Conservation (phyloP, 2,888 invertebrate genomes). For the Steromphala cineraria region DNA sequence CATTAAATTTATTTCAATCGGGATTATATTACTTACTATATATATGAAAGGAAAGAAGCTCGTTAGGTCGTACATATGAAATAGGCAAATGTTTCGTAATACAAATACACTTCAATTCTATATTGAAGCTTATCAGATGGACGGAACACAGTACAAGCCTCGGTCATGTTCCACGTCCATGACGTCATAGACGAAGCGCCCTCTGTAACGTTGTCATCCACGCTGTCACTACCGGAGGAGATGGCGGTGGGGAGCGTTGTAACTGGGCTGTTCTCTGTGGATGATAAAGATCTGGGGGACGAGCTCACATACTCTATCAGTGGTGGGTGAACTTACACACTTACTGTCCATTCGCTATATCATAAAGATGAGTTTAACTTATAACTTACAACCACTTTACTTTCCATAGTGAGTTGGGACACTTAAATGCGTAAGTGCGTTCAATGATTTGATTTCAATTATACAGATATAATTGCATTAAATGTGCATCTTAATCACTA, state of each 20-base stretch:
- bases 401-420: too few relatives aligned
- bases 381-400: too few relatives aligned
- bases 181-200: conserved; percentile 4
- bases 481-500: too few relatives aligned
- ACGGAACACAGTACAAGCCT: background rate
- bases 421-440: too few relatives aligned
- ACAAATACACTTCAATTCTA: background rate
- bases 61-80: too few relatives aligned
- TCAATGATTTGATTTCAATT: too few relatives aligned
- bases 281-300: background rate
- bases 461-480: too few relatives aligned
- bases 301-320: background rate
- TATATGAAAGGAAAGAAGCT: too few relatives aligned
- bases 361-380: too few relatives aligned
- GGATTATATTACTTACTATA: too few relatives aligned
- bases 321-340: background rate
- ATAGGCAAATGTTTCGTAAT: background rate
- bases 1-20: too few relatives aligned
- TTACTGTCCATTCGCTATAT: too few relatives aligned
- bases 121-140: background rate
- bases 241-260: background rate
- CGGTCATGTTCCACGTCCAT: background rate
- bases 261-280: background rate
- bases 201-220: background rate
- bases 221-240: background rate